Conservation (phyloP, 2,113 vertebrate species). For the Tenebrosternarchus preto region DNA sequence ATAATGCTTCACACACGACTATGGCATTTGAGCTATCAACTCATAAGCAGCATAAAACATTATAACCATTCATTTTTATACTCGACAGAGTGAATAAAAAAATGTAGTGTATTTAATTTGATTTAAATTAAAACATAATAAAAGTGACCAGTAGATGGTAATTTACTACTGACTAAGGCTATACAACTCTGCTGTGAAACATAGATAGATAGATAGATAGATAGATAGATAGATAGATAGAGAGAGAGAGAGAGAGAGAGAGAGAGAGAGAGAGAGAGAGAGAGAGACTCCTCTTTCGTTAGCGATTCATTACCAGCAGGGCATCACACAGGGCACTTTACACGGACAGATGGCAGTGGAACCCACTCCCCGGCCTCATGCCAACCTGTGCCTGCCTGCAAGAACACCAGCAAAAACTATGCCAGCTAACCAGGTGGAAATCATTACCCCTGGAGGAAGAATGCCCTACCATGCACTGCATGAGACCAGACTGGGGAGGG, state of each 20-base stretch:
- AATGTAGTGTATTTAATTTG: not conserved
- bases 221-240: slow-evolving; percentile 12
- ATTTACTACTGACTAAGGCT: slow-evolving; percentile 6
- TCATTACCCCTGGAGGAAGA: slow-evolving; percentile 88
- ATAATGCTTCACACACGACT: not conserved
- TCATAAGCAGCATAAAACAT: not conserved
- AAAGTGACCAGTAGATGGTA: not conserved
- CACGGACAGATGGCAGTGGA: slow-evolving; percentile 86
- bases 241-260: slow-evolving; percentile 7
- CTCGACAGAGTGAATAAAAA: not conserved
- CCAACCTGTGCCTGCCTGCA: slow-evolving; percentile 83
- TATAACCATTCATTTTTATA: not conserved
- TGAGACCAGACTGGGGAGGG: slow-evolving; percentile 39
- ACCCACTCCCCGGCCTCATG: slow-evolving; percentile 85
- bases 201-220: slow-evolving; percentile 6
- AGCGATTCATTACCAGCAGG: slow-evolving; percentile 49
- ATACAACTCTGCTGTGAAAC: too few relatives aligned
- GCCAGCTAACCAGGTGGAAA: slow-evolving; percentile 92
- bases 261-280: slow-evolving; percentile 1
- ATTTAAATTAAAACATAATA: slow-evolving; percentile 2
- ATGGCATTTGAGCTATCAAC: not conserved
- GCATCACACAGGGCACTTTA: slow-evolving; percentile 53
- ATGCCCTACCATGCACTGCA: slow-evolving; percentile 82
- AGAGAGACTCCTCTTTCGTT: slow-evolving; percentile 37
- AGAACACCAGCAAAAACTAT: slow-evolving; percentile 68